Conservation (phyloP, 2,113 vertebrate genomes). For the Peromyscus californicus region DNA sequence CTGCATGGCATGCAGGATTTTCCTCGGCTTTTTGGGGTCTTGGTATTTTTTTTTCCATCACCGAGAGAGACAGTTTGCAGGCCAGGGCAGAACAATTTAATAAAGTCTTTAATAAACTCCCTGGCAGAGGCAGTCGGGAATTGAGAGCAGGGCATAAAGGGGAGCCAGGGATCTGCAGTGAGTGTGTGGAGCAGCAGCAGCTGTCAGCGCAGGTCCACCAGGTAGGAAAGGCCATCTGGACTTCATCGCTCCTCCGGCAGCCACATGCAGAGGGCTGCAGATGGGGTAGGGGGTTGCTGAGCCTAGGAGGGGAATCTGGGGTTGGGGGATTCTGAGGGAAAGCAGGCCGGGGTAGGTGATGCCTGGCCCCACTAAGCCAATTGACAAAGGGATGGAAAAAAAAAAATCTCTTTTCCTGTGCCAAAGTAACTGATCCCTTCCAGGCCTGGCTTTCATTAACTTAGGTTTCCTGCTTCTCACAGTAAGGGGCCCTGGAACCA, state of each 20-base stretch:
- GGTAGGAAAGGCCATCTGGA: constrained; percentile 54
- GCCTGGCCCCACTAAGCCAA: background rate
- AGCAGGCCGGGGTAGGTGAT: background rate
- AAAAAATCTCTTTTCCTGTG: background rate
- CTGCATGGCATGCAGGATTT: background rate
- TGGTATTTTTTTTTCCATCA: background rate
- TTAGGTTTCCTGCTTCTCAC: background rate
- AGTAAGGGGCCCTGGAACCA: background rate
- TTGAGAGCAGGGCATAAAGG: background rate
- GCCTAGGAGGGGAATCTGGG: background rate
- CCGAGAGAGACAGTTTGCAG: constrained; percentile 65
- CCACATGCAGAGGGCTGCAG: background rate
- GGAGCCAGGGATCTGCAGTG: background rate
- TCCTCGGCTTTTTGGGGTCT: background rate
- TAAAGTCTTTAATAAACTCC: constrained; percentile 77
- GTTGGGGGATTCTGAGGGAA: background rate
- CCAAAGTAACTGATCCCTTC: background rate
- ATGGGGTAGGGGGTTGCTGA: background rate
- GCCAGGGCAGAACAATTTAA: constrained; percentile 71
- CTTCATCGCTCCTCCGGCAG: background rate
- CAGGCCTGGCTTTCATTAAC: constrained; percentile 42
- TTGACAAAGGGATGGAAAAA: background rate
- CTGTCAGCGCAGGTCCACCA: constrained; percentile 55
- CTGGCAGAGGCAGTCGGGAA: constrained; percentile 61
- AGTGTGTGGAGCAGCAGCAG: background rate